These are phyloP conservation scores for Tinea pellionella DNA, from an alignment of 2,888 invertebrate genomes.

Conservation along the genomic window DNA sequence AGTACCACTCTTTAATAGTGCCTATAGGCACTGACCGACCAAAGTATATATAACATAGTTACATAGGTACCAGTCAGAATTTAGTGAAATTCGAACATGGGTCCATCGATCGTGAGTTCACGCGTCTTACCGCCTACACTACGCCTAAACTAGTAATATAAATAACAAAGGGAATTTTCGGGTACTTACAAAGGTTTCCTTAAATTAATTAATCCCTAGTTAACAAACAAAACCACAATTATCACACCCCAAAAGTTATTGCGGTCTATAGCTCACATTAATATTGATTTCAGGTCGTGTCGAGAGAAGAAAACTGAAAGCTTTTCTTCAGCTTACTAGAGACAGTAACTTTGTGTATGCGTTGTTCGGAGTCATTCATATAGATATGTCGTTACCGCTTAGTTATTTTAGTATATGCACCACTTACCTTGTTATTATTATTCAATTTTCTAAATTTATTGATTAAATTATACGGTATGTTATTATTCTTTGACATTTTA, in stretches of 20 bases:
- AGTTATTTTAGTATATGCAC: constrained; percentile 48
- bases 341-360: constrained; percentile 47
- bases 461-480: too few relatives aligned
- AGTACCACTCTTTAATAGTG: too few relatives aligned
- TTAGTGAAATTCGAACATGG: too few relatives aligned
- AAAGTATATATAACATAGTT: too few relatives aligned
- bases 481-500: too few relatives aligned
- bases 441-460: constrained; percentile 54
- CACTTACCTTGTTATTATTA: constrained; percentile 49
- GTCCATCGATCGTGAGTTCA: too few relatives aligned
- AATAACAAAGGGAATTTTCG: too few relatives aligned
- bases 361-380: constrained; percentile 41
- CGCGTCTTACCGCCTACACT: too few relatives aligned
- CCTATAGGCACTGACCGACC: too few relatives aligned
- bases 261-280: not conserved
- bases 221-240: not conserved
- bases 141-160: not conserved
- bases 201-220: not conserved
- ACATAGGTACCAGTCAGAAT: too few relatives aligned
- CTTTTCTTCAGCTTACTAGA: constrained; percentile 42
- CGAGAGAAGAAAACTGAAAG: constrained; percentile 43
- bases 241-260: not conserved
- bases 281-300: constrained; percentile 35
- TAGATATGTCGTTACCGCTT: constrained; percentile 52
- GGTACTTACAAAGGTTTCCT: not conserved